Percentiles rank a stretch among this genome's conserved stretches.
Conservation (phyloP, 2,113 vertebrate genomes). For the Otolemur garnettii region DNA sequence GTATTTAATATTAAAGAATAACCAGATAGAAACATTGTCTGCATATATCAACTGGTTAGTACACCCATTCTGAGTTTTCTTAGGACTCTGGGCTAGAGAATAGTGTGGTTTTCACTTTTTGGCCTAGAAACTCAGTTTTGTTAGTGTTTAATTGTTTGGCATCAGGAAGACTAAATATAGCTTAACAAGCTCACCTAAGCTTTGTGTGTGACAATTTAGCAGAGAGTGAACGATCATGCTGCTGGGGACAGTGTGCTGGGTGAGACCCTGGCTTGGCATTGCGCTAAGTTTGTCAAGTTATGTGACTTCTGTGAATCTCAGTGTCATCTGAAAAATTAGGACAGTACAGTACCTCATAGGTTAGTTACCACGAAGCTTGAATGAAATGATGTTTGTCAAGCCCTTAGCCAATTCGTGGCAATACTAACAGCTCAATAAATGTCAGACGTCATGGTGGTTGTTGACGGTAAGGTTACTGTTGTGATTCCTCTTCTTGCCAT, state of each 20-base stretch:
- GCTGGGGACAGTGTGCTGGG: neutral
- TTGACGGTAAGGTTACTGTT: neutral
- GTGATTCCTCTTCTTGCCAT: neutral
- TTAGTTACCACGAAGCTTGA: constrained; percentile 13
- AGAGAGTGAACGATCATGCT: neutral
- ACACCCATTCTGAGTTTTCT: neutral
- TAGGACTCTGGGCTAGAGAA: neutral
- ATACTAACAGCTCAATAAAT: neutral
- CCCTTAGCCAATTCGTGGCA: neutral
- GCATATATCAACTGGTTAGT: neutral
- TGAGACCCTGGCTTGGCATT: neutral
- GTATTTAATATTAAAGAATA: constrained; percentile 11
- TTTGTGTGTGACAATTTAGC: neutral
- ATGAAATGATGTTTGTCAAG: neutral
- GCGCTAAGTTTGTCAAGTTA: constrained; percentile 1
- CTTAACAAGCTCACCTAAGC: neutral
- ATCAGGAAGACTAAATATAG: neutral
- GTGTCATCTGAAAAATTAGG: neutral
- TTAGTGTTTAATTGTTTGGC: neutral
- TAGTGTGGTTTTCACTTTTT: neutral
- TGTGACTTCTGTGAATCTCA: neutral
- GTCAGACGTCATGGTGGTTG: neutral
- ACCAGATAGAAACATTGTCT: neutral
- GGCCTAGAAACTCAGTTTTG: neutral
- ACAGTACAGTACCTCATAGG: neutral